Evolutionary conservation across 2,113 vertebrate species (phyloP), one percentile per base, ranked within the genome.

Genomic region (Pampusana beccarii): DNA sequence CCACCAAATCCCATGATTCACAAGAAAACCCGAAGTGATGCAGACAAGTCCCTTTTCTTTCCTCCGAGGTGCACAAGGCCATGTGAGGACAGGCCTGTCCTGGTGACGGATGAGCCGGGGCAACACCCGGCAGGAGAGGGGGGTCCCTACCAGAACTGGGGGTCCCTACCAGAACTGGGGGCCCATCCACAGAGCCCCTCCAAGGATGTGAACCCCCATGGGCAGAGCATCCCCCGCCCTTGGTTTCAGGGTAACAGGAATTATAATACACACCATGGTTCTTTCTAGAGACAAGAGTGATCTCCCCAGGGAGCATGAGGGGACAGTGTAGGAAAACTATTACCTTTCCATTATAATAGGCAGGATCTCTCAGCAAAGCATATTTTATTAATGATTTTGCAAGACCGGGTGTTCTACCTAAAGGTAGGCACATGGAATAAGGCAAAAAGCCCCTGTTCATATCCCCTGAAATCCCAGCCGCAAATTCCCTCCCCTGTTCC

Each of bases 181-280:
- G 3, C 29, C 53, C 6, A 1, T 13, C 46, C 9, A 17, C 8
- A 34, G 34, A 82, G 33, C 40, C 46, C 20, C 38, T 66, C 26
- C 53, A 16, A 10, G 48, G 16, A 38, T 0, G 0, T 5, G 56
- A 56, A 46, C 53, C 50, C 28, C 21, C 1, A 3, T 36, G 48
- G 54, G 72, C 69, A 65, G 11, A 15, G 29, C 33, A 81, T 72
- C 60, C 60, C 16, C 51, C 15, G 7, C 6, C 40, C 60, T 13
- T 34, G 34, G n/a, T 21, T 61, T 58, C 3, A 14, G 33, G 66
- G 19, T 11, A 33, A 11, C 44, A 62, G 46, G 46, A 31, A 12
- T 25, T 3, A n/a, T 7, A 44, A 44, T 44, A 44, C 28, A 16
- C 4, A 3, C 25, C 42, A 44, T 44, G 42, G 42, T 44, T 44